phyloP scores from a whole-genome alignment of 2,797 vertebrate genomes.

The Apogon hyalosoma region DNA sequence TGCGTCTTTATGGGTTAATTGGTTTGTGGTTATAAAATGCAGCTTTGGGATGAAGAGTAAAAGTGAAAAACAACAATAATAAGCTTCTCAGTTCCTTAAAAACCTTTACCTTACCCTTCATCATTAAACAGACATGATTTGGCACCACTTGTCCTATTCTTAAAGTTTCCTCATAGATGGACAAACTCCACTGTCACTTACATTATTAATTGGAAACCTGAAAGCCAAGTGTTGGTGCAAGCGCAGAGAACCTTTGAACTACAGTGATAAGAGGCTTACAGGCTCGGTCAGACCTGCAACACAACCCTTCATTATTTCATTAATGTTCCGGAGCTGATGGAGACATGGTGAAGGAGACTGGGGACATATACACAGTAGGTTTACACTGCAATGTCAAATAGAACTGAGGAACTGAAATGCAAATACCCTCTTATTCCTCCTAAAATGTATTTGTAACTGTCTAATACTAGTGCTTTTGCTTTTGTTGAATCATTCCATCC shows the following conservation, averaged over 20 bases:
- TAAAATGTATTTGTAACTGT: too few relatives aligned
- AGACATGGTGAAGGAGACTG: conserved; percentile 39
- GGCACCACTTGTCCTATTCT: neutral
- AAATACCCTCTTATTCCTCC: too few relatives aligned
- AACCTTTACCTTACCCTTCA: too few relatives aligned
- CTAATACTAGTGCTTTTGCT: too few relatives aligned
- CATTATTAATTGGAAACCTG: conserved; percentile 14
- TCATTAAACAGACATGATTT: too few relatives aligned
- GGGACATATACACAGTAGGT: conserved; percentile 19
- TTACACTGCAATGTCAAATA: neutral
- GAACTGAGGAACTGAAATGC: neutral
- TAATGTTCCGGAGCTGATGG: conserved; percentile 44
- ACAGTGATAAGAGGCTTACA: conserved; percentile 73
- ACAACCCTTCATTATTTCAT: conserved; percentile 67
- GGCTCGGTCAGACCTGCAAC: conserved; percentile 43
- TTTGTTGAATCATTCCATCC: too few relatives aligned
- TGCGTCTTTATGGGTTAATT: too few relatives aligned
- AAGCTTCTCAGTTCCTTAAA: too few relatives aligned
- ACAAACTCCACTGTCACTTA: neutral
- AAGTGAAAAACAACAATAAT: too few relatives aligned
- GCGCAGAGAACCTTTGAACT: conserved; percentile 67
- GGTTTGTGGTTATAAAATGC: too few relatives aligned
- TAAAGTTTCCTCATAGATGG: neutral
- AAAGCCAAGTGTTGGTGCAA: conserved; percentile 36
- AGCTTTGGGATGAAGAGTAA: too few relatives aligned